Evolutionary conservation across 2,797 vertebrate genomes (phyloP).

Genomic region (Chaenodraco wilsoni): DNA sequence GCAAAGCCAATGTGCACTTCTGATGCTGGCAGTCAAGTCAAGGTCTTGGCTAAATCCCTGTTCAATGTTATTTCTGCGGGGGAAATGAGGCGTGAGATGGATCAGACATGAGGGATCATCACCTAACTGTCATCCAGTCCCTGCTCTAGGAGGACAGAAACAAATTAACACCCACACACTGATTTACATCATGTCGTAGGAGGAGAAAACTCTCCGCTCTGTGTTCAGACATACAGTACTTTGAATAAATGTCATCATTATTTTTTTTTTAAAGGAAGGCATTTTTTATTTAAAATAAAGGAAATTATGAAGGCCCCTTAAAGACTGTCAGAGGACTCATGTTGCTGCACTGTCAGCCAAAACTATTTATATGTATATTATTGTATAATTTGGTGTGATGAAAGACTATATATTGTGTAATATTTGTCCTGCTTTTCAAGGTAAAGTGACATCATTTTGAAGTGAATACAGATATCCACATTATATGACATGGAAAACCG

Average conservation of each 20-base stretch:
- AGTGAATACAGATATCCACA: too few relatives aligned
- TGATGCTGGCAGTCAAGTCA: conserved; percentile 64
- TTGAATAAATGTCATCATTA: too few relatives aligned
- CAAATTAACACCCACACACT: conserved; percentile 55
- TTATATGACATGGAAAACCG: too few relatives aligned
- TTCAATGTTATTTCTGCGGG: conserved; percentile 71
- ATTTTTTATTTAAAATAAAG: neutral
- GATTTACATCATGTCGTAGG: conserved; percentile 66
- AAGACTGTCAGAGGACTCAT: neutral
- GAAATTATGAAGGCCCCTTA: neutral
- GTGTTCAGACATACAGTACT: conserved; percentile 13
- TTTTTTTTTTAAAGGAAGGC: too few relatives aligned
- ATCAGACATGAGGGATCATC: conserved; percentile 76
- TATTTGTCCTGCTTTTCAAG: too few relatives aligned
- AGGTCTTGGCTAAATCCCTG: conserved; percentile 74
- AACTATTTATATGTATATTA: too few relatives aligned
- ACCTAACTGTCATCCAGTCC: conserved; percentile 62
- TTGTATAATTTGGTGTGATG: too few relatives aligned
- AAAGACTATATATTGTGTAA: too few relatives aligned
- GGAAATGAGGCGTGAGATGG: conserved; percentile 65
- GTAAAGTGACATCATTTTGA: too few relatives aligned
- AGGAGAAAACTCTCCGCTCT: conserved; percentile 39
- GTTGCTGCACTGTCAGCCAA: neutral
- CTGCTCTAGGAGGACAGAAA: conserved; percentile 55
- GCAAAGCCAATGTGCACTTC: conserved; percentile 47